phyloP scores from a whole-genome alignment of 2,888 invertebrate genomes.

The Ethmia dodecea region DNA sequence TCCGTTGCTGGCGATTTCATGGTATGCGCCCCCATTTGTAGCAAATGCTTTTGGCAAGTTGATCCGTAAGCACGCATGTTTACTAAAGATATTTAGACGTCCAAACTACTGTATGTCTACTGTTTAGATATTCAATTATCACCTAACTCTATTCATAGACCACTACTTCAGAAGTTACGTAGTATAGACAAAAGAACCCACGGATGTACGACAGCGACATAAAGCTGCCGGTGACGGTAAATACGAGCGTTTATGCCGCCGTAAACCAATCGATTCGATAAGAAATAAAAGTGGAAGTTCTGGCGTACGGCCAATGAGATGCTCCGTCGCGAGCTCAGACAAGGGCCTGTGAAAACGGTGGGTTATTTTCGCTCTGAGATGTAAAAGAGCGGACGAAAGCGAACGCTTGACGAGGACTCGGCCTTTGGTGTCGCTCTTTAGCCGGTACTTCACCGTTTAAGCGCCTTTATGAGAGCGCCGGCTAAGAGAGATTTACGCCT shows the following conservation, averaged over 20 bases:
- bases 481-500: constrained; percentile 41
- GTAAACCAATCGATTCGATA: constrained; percentile 66
- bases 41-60: no score
- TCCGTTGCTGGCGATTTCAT: no score
- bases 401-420: constrained; percentile 53
- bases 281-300: constrained; percentile 59
- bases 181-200: constrained; percentile 49
- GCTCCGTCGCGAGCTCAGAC: constrained; percentile 39
- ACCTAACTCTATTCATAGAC: no score
- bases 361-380: constrained; percentile 51
- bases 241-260: constrained; percentile 55
- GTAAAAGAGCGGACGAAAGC: constrained; percentile 60
- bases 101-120: no score
- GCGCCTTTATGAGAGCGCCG: constrained; percentile 42
- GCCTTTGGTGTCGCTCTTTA: constrained; percentile 54
- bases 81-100: no score
- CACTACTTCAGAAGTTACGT: no score
- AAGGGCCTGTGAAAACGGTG: constrained; percentile 45
- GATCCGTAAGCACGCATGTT: no score
- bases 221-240: constrained; percentile 57
- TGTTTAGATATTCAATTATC: no score
- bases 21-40: no score
- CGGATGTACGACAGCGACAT: constrained; percentile 47
- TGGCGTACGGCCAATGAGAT: constrained; percentile 63
- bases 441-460: constrained; percentile 53